A percentile compares a stretch with the other conserved stretches of the same genome.
Conservation (phyloP, 2,113 vertebrate species). For the Hippoglossus stenolepis region DNA sequence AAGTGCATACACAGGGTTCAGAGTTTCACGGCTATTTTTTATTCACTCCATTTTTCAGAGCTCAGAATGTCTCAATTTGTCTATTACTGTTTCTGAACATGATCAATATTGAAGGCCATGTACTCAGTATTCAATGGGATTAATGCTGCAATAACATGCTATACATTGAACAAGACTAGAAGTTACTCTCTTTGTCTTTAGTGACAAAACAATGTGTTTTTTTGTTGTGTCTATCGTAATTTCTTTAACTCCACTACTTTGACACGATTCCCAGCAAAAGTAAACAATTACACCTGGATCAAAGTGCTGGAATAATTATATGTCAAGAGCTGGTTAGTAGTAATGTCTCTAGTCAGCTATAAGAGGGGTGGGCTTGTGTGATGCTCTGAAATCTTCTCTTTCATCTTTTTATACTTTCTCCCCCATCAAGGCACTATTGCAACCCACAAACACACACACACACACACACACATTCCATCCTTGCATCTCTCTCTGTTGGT, state of each 20-base stretch:
- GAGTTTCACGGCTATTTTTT: slow-evolving; percentile 21
- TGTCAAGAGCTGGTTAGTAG: slow-evolving; percentile 64
- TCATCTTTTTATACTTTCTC: slow-evolving; percentile 68
- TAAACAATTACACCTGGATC: slow-evolving; percentile 77
- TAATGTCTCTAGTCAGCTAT: slow-evolving; percentile 69
- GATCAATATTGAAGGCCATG: slow-evolving; percentile 14
- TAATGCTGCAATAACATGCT: slow-evolving; percentile 7
- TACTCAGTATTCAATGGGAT: slow-evolving; percentile 16
- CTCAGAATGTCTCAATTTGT: slow-evolving; percentile 11
- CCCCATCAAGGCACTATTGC: slow-evolving; percentile 59
- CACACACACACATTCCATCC: not conserved
- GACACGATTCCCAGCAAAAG: slow-evolving; percentile 53
- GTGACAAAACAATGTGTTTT: slow-evolving; percentile 53
- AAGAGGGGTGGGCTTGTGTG: slow-evolving; percentile 53
- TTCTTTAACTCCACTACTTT: slow-evolving; percentile 29
- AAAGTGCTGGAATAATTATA: slow-evolving; percentile 70
- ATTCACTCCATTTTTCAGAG: not conserved
- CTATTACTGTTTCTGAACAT: slow-evolving; percentile 14
- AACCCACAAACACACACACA: not conserved
- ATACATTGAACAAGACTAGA: not conserved
- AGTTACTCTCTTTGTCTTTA: slow-evolving; percentile 29
- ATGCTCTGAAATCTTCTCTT: slow-evolving; percentile 64
- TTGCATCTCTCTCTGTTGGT: slow-evolving; percentile 46
- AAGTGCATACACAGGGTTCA: slow-evolving; percentile 1
- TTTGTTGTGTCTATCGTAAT: slow-evolving; percentile 40